These are phyloP conservation scores for Orthosia incerta DNA, from an alignment of 2,888 invertebrate genomes.

Conservation along the genomic window DNA sequence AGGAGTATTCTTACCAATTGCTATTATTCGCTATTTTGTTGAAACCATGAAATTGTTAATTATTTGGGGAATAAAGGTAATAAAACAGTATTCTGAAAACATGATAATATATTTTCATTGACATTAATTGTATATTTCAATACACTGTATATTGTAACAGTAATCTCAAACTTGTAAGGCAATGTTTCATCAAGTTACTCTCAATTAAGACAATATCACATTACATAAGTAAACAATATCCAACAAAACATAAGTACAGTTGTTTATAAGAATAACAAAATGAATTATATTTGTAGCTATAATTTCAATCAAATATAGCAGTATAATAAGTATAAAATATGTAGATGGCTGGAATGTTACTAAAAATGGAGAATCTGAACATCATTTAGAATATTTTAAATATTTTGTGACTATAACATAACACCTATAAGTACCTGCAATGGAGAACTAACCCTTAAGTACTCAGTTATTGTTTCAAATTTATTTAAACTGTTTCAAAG, in stretches of 20 bases:
- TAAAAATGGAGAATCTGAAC: not conserved
- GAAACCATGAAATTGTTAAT: not conserved
- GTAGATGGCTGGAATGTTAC: slow-evolving; percentile 38
- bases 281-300: not conserved
- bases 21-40: not conserved
- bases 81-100: slow-evolving; percentile 19
- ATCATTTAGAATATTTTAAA: not conserved
- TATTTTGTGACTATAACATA: slow-evolving; percentile 13
- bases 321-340: slow-evolving; percentile 4
- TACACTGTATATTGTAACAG: slow-evolving; percentile 16
- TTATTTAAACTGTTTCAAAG: not conserved
- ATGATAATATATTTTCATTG: slow-evolving; percentile 43
- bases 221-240: slow-evolving; percentile 32
- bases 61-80: slow-evolving; percentile 1
- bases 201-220: slow-evolving; percentile 36
- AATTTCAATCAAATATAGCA: not conserved
- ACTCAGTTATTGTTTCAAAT: not conserved
- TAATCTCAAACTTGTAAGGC: slow-evolving; percentile 42
- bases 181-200: slow-evolving; percentile 23
- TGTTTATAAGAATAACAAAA: not conserved
- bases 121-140: slow-evolving; percentile 13
- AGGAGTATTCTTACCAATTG: not conserved
- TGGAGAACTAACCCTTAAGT: slow-evolving; percentile 21
- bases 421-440: not conserved
- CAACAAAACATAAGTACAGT: not conserved